Evolutionary conservation across 2,113 vertebrate species (phyloP).

Genomic region (Gallinago paraguaiae): DNA sequence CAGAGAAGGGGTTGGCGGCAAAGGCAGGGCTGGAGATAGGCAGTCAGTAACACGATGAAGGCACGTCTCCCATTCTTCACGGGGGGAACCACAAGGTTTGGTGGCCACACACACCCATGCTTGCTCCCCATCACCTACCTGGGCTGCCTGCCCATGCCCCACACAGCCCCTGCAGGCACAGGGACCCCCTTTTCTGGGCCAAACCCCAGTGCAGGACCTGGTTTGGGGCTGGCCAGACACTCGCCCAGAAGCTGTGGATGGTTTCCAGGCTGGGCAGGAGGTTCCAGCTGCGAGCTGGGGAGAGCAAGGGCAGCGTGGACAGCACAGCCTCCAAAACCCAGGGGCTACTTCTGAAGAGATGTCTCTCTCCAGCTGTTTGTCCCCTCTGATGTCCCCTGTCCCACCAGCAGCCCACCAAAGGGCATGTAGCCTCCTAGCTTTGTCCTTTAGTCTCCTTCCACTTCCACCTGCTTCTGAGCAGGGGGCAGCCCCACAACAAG

Average conservation of each 20-base stretch:
- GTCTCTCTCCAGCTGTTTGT: not conserved
- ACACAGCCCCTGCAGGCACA: not conserved
- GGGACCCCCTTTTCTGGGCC: not conserved
- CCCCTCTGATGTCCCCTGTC: not conserved
- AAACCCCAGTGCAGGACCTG: not conserved
- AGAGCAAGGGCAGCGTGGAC: not conserved
- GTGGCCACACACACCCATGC: accelerated
- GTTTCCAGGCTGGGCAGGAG: not conserved
- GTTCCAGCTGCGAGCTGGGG: accelerated
- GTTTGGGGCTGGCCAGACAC: not conserved
- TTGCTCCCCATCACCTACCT: not conserved
- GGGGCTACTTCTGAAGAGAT: not conserved
- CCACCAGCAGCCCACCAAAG: not conserved
- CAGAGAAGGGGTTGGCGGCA: not conserved
- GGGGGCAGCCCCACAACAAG: not conserved
- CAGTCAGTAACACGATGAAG: not conserved
- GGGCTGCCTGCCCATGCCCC: not conserved
- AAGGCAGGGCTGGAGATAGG: not conserved
- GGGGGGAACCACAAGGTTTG: accelerated
- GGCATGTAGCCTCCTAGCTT: accelerated
- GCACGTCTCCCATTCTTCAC: accelerated
- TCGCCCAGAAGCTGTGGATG: not conserved
- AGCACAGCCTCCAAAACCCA: not conserved
- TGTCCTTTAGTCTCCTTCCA: not conserved
- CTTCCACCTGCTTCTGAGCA: accelerated